Base-by-base conservation (phyloP, 2,888 invertebrate species). In the Drosophila macrospina region DNA sequence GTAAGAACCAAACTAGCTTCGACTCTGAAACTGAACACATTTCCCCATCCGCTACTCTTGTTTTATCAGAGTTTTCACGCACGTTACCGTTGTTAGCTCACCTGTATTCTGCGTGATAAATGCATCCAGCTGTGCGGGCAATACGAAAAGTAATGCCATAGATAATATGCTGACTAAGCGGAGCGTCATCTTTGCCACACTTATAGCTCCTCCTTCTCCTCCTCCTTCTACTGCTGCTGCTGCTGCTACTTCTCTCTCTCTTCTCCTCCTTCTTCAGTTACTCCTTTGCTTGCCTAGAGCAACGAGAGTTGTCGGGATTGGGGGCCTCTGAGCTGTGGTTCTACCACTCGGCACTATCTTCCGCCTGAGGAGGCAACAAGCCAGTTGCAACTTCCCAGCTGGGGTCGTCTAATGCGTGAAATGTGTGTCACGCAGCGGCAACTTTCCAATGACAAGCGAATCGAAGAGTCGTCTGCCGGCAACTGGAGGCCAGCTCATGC, bases 101-200 rank as follows among this genome's bases (percentile, higher is more conserved):
- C 90, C 90, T 85, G 89, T 81, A 55, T 88, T 85, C 74, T 86
- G 86, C 55, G 91, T 84, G 70, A 91, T 86, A 68, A 82, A 91
- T 54, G 90, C 90, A 74, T 88, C 89, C 89, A 91, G 74, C 79
- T 90, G 90, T 67, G 88, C 81, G 63, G 91, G 86, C 80, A 86
- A 76, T 48, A 87, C 69, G 41, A 69, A 67, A 59, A 89, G 52
- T 64, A 87, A 69, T 60, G 77, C 71, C 80, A 80, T 51, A 54
- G 77, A 73, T 68, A 81, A 74, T 57, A 87, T 74, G 88, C 84
- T 79, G 78, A 81, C 71, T 69, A 80, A 89, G 67, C 74, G 84
- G 77, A 83, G 84, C 74, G 81, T 79, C 89, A 89, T 88, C 78
- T 78, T 90, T 60, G 68, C 62, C 62, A 39, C 62, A 62, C 45